Conservation (phyloP, 2,888 invertebrate species). For the Frankliniella fusca region DNA sequence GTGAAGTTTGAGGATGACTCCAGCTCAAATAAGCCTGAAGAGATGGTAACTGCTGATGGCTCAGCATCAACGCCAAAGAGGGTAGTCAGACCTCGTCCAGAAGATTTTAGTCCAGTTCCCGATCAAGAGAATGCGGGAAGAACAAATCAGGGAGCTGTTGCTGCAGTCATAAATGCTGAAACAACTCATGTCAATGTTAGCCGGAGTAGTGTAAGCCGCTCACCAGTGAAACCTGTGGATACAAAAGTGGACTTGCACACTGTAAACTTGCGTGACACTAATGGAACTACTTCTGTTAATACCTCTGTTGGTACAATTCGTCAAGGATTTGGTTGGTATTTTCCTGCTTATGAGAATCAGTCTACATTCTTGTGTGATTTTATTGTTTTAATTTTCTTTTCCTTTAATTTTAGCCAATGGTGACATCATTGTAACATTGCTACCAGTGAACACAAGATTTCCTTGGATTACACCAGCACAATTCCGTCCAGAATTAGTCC, state of each 20-base stretch:
- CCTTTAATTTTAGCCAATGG: conserved; percentile 67
- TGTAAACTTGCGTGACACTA: not conserved
- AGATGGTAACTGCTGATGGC: not conserved
- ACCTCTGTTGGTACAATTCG: not conserved
- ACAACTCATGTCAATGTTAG: conserved; percentile 12
- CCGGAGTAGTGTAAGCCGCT: conserved; percentile 11
- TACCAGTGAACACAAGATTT: conserved; percentile 83
- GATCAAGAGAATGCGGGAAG: not conserved
- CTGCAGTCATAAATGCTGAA: conserved; percentile 1
- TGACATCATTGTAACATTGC: conserved; percentile 82
- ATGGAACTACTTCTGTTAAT: not conserved
- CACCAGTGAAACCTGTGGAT: not conserved
- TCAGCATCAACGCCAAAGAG: not conserved
- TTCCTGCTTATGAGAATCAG: too few relatives aligned
- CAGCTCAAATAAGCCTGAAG: not conserved
- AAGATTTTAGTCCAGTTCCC: not conserved
- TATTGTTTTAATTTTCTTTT: not conserved
- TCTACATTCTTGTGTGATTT: not conserved
- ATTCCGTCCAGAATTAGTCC: conserved; percentile 87
- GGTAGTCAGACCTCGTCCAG: not conserved
- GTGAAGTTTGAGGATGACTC: conserved; percentile 6
- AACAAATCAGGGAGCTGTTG: not conserved
- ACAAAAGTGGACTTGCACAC: not conserved
- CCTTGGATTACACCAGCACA: conserved; percentile 89
- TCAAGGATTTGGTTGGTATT: not conserved